Evolutionary conservation across 2,888 invertebrate genomes (phyloP).

Genomic region (Aromia moschata): DNA sequence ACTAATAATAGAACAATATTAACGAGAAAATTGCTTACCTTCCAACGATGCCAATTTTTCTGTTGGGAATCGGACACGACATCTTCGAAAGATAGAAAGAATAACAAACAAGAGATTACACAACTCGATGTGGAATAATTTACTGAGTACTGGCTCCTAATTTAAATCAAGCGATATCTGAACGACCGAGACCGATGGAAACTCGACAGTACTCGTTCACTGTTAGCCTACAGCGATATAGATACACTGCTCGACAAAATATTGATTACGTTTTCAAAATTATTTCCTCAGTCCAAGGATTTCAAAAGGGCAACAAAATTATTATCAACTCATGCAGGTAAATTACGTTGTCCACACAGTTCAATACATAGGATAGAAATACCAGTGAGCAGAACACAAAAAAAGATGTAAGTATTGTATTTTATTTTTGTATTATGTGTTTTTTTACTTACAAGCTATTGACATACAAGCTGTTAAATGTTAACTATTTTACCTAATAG

Average conservation of each 20-base stretch:
- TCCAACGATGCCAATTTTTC: constrained; percentile 79
- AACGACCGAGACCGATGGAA: constrained; percentile 1
- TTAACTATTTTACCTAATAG: no score
- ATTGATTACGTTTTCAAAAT: background rate
- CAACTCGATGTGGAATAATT: constrained; percentile 8
- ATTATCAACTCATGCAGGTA: no score
- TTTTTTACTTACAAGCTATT: no score
- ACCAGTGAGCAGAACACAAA: no score
- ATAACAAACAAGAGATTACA: background rate
- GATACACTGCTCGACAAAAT: constrained; percentile 1
- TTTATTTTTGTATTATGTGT: no score
- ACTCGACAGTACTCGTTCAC: constrained; percentile 4
- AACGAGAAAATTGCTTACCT: constrained; percentile 67
- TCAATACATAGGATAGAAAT: no score
- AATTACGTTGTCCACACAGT: no score
- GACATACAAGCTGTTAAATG: no score
- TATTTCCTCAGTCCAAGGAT: no score
- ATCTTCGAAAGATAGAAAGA: constrained; percentile 15
- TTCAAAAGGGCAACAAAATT: no score
- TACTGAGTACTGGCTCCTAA: constrained; percentile 4
- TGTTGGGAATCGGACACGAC: constrained; percentile 40
- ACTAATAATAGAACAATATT: constrained; percentile 4
- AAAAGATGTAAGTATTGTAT: no score
- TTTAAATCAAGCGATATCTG: constrained; percentile 8
- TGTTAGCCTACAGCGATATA: background rate